These are phyloP conservation scores for Ephialtes manifestator DNA, from an alignment of 2,888 invertebrate genomes.

Conservation along the genomic window DNA sequence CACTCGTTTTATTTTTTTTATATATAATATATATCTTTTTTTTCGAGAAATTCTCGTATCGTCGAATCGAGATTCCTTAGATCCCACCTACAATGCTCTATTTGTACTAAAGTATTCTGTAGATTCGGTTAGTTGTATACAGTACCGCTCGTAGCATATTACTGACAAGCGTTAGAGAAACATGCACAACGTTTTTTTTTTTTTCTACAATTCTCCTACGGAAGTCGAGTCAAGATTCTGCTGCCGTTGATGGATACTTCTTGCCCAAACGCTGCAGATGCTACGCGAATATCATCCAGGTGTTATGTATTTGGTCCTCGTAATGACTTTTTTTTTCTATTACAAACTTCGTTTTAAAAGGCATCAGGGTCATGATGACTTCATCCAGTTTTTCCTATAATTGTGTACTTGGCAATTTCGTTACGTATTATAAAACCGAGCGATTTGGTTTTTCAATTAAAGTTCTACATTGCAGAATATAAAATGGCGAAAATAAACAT, in stretches of 20 bases:
- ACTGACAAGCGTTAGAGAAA: slow-evolving; percentile 71
- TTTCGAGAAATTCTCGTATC: slow-evolving; percentile 68
- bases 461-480: background rate
- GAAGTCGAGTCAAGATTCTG: slow-evolving; percentile 71
- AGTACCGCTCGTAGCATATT: slow-evolving; percentile 72
- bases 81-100: slow-evolving; percentile 85
- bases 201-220: slow-evolving; percentile 65
- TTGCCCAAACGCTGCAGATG: slow-evolving; percentile 26
- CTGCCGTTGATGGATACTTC: slow-evolving; percentile 47
- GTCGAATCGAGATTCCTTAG: slow-evolving; percentile 81
- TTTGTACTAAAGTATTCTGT: slow-evolving; percentile 75
- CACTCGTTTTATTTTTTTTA: slow-evolving; percentile 63
- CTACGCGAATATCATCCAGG: slow-evolving; percentile 20
- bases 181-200: slow-evolving; percentile 68
- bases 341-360: background rate
- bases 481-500: slow-evolving; percentile 7
- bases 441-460: background rate
- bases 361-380: slow-evolving; percentile 28
- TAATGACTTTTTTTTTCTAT: background rate
- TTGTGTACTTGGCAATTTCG: slow-evolving; percentile 17
- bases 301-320: slow-evolving; percentile 3
- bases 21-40: slow-evolving; percentile 72
- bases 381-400: slow-evolving; percentile 47
- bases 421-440: slow-evolving; percentile 7
- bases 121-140: slow-evolving; percentile 71